Percentiles rank a stretch among this genome's conserved stretches.
These are phyloP conservation scores for Apodemia mormo DNA, from an alignment of 2,888 invertebrate species.

Conservation along the genomic window DNA sequence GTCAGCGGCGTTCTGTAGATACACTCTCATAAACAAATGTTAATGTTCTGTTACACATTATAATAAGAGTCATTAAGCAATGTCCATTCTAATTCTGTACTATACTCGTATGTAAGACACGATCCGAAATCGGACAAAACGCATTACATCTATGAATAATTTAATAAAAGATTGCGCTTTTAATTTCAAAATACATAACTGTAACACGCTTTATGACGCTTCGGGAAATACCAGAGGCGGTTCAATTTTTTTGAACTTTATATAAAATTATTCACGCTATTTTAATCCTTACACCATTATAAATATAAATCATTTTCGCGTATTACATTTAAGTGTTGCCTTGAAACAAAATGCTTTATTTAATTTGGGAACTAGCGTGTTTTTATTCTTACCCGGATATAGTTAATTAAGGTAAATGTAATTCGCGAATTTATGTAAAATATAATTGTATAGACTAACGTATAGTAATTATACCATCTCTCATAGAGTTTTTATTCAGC, in stretches of 20 bases:
- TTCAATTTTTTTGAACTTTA: background rate
- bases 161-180: slow-evolving; percentile 48
- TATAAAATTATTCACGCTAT: background rate
- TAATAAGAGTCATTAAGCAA: background rate
- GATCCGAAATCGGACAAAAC: slow-evolving; percentile 56
- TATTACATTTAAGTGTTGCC: no score
- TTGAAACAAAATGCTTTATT: slow-evolving; percentile 7
- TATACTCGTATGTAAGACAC: slow-evolving; percentile 59
- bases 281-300: no score
- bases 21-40: no score
- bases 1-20: no score
- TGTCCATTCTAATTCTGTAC: slow-evolving; percentile 41
- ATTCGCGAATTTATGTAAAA: slow-evolving; percentile 16
- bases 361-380: slow-evolving; percentile 8
- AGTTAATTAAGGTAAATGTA: slow-evolving; percentile 13
- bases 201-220: slow-evolving; percentile 16
- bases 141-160: slow-evolving; percentile 63
- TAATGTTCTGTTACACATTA: background rate
- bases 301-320: no score
- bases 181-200: slow-evolving; percentile 35
- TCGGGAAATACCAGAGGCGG: slow-evolving; percentile 12
- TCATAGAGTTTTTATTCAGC: slow-evolving; percentile 12
- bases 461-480: slow-evolving; percentile 17
- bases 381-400: slow-evolving; percentile 12
- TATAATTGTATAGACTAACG: background rate